Evolutionary conservation across 2,113 vertebrate genomes (phyloP).

Genomic region (Suricata suricatta): DNA sequence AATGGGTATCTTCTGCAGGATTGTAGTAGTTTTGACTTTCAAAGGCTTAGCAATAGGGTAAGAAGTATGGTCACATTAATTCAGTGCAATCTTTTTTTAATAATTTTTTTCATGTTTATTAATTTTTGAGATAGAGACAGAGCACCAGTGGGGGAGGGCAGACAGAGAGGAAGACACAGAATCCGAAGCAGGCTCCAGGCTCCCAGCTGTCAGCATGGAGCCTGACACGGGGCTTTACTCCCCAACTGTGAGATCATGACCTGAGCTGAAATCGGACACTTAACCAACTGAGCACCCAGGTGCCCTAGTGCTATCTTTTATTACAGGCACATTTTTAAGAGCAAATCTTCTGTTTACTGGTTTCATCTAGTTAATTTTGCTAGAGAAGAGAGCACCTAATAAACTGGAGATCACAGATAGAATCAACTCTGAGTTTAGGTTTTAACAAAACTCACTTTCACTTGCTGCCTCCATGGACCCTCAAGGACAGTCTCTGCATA

Average conservation of each 20-base stretch:
- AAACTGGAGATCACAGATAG: background rate
- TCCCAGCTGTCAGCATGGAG: no score
- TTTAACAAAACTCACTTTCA: background rate
- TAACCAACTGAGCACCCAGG: no score
- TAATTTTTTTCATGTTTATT: no score
- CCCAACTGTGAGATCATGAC: no score
- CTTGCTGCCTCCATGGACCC: background rate
- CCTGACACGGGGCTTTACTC: no score
- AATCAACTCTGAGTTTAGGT: background rate
- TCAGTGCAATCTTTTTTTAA: background rate
- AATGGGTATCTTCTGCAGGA: background rate
- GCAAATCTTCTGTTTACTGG: background rate
- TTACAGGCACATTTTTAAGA: background rate
- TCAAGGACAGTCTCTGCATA: background rate
- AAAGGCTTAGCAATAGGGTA: background rate
- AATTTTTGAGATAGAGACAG: background rate
- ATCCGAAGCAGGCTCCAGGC: no score
- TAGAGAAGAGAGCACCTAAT: background rate
- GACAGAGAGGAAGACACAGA: no score
- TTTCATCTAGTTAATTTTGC: background rate
- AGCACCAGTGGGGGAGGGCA: no score
- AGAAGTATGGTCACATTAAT: background rate
- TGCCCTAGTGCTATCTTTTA: no score
- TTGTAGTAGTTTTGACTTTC: background rate
- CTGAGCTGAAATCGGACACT: no score